Percentiles rank a stretch among this genome's conserved stretches.
Evolutionary conservation across 2,797 vertebrate species (phyloP).

Genomic region (Acanthurus lineatus): DNA sequence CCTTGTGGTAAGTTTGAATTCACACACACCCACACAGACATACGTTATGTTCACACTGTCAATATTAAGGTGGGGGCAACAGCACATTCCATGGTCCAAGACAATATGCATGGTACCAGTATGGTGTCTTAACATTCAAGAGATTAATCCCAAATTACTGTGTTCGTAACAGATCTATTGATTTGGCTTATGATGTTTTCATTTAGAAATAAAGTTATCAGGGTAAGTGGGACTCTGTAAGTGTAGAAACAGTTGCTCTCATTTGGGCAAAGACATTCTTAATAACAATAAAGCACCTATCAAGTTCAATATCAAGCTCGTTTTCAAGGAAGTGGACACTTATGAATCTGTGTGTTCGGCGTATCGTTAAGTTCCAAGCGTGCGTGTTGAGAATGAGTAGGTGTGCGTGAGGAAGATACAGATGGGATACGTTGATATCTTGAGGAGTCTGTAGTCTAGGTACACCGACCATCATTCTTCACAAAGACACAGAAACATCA

Average conservation of each 20-base stretch:
- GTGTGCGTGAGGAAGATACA: conserved; percentile 66
- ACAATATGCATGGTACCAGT: conserved; percentile 73
- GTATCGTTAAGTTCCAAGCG: conserved; percentile 59
- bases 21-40: conserved; percentile 76
- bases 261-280: conserved; percentile 74
- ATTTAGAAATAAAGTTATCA: conserved; percentile 32
- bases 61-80: conserved; percentile 77
- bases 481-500: conserved; percentile 80
- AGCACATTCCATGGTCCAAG: conserved; percentile 81
- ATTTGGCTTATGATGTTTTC: conserved; percentile 56
- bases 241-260: conserved; percentile 68
- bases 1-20: conserved; percentile 70
- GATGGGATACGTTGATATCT: conserved; percentile 60
- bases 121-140: conserved; percentile 77
- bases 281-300: conserved; percentile 73
- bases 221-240: conserved; percentile 55
- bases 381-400: conserved; percentile 65
- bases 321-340: conserved; percentile 60
- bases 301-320: conserved; percentile 60
- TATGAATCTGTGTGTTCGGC: conserved; percentile 59
- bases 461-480: conserved; percentile 74
- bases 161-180: conserved; percentile 59
- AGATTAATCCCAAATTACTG: conserved; percentile 63
- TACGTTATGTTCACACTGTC: conserved; percentile 66
- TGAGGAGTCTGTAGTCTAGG: conserved; percentile 64